These are phyloP conservation scores for Hartigia nigra DNA, from an alignment of 2,888 invertebrate genomes.

Conservation along the genomic window DNA sequence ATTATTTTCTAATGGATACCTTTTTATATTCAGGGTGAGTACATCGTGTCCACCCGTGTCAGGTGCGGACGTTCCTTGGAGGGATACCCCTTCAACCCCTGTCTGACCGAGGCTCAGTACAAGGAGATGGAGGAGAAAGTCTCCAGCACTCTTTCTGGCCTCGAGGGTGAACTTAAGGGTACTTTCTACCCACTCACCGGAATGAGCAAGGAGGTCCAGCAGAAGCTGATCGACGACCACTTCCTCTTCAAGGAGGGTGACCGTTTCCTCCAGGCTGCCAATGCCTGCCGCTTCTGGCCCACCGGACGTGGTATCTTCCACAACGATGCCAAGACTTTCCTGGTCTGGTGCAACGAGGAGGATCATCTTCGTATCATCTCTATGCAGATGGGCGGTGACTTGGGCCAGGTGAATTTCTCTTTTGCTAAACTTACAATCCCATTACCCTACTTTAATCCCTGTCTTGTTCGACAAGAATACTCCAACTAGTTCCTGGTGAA, in stretches of 20 bases:
- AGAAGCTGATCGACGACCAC: slow-evolving; percentile 97
- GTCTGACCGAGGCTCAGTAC: slow-evolving; percentile 95
- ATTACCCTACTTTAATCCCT: background rate
- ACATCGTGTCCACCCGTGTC: slow-evolving; percentile 94
- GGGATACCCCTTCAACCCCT: slow-evolving; percentile 98
- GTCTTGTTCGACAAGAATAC: background rate
- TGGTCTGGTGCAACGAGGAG: slow-evolving; percentile 98
- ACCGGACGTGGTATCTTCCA: slow-evolving; percentile 97
- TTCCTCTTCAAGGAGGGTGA: slow-evolving; percentile 99
- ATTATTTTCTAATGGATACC: background rate
- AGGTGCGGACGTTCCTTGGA: slow-evolving; percentile 95
- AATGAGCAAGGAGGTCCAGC: slow-evolving; percentile 96
- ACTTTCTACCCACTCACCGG: slow-evolving; percentile 95
- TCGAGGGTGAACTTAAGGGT: slow-evolving; percentile 92
- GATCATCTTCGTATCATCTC: slow-evolving; percentile 98
- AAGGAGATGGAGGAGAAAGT: slow-evolving; percentile 97
- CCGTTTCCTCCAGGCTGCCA: slow-evolving; percentile 90
- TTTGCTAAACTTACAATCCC: background rate
- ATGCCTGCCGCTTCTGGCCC: slow-evolving; percentile 98
- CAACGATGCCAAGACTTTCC: slow-evolving; percentile 96
- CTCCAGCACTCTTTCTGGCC: slow-evolving; percentile 81
- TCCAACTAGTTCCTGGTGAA: background rate
- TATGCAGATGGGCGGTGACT: slow-evolving; percentile 97
- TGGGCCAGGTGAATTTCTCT: slow-evolving; percentile 70
- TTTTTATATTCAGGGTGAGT: slow-evolving; percentile 72